These are phyloP conservation scores for Mamestra configurata DNA, from an alignment of 1,140 invertebrate genomes.

Conservation along the genomic window DNA sequence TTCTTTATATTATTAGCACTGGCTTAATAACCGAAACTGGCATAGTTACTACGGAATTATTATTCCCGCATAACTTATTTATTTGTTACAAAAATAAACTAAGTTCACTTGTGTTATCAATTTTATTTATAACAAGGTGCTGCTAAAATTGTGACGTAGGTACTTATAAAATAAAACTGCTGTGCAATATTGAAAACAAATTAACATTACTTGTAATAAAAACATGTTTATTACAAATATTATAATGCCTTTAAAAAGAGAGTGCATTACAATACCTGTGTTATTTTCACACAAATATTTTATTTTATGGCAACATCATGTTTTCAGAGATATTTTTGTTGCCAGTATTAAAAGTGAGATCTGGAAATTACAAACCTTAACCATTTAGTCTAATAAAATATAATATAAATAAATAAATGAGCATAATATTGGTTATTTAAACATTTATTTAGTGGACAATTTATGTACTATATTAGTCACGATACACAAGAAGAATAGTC, in stretches of 20 bases:
- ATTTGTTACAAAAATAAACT: neutral
- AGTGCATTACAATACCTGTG: neutral
- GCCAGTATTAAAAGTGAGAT: slow-evolving; percentile 3
- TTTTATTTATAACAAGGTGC: neutral
- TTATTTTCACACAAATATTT: too few species aligned
- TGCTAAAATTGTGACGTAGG: neutral
- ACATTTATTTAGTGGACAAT: too few species aligned
- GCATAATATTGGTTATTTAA: too few species aligned
- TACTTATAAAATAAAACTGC: too few species aligned
- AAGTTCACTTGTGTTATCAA: neutral
- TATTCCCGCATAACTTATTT: neutral
- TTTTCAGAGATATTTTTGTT: neutral
- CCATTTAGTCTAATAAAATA: too few species aligned
- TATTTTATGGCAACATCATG: neutral
- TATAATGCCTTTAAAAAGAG: neutral
- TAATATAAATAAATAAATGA: too few species aligned
- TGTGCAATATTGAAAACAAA: neutral
- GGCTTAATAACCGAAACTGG: too few species aligned
- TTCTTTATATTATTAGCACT: neutral
- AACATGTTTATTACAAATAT: neutral
- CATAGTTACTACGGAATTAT: too few species aligned
- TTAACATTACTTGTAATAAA: neutral
- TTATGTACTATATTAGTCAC: too few species aligned
- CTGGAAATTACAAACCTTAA: neutral
- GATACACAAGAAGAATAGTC: too few species aligned